Evolutionary conservation across 2,797 vertebrate genomes (phyloP).

Genomic region (Lagorchestes hirsutus): DNA sequence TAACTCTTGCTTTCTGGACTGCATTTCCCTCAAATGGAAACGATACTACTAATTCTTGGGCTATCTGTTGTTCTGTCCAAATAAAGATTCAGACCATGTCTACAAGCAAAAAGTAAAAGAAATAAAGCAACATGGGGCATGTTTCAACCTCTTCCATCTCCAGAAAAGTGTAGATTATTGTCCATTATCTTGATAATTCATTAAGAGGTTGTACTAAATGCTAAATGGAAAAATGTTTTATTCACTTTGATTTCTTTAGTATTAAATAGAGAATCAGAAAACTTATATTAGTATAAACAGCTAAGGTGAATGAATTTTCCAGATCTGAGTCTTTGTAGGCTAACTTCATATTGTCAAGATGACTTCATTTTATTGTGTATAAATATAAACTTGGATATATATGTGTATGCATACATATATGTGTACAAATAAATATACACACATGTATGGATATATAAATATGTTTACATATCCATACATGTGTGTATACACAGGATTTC

Average conservation of each 20-base stretch:
- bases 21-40: background rate
- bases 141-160: background rate
- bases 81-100: background rate
- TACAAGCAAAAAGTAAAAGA: background rate
- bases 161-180: background rate
- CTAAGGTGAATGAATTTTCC: conserved; percentile 13
- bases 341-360: conserved; percentile 16
- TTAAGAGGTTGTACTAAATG: conserved; percentile 4
- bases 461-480: background rate
- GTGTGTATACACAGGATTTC: background rate
- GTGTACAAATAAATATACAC: too few relatives aligned
- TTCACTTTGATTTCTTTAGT: conserved; percentile 22
- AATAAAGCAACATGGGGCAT: background rate
- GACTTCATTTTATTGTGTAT: conserved; percentile 11
- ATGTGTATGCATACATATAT: background rate
- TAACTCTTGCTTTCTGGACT: conserved; percentile 13
- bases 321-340: background rate
- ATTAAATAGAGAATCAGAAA: background rate
- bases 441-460: background rate
- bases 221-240: background rate
- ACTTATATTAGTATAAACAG: background rate
- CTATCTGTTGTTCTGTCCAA: background rate
- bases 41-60: conserved; percentile 1
- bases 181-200: conserved; percentile 1
- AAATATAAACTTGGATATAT: background rate